Evolutionary conservation across 2,113 vertebrate species (phyloP).

Genomic region (Platichthys flesus): DNA sequence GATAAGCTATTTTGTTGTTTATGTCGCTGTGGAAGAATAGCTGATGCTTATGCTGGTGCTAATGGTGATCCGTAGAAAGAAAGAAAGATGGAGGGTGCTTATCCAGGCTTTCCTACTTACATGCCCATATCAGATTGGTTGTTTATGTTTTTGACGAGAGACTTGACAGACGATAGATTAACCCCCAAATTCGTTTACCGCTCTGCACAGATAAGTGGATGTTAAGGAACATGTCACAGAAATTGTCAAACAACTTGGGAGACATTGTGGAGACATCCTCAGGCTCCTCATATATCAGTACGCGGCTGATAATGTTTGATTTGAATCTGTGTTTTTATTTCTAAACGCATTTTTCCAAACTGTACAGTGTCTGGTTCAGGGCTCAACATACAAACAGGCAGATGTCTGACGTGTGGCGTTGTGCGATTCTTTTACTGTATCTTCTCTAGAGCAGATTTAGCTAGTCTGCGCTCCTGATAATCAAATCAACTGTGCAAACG

Average conservation of each 20-base stretch:
- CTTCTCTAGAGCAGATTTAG: background rate
- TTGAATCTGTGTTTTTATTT: background rate
- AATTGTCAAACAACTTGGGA: background rate
- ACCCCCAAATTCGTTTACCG: no score
- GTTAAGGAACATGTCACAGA: background rate
- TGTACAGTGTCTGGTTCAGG: no score
- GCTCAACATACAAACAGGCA: background rate
- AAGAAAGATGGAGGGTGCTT: no score
- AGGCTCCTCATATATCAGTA: background rate
- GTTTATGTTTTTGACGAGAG: no score
- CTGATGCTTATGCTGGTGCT: no score
- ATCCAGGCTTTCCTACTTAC: no score
- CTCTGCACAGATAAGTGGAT: background rate
- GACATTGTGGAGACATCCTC: background rate
- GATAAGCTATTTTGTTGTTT: no score
- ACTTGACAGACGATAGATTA: no score
- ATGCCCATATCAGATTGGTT: no score
- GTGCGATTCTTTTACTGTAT: background rate
- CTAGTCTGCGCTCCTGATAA: conserved; percentile 36
- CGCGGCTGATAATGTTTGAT: background rate
- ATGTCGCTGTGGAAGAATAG: no score
- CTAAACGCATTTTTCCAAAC: background rate
- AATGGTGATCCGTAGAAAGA: no score
- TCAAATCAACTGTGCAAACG: conserved; percentile 31
- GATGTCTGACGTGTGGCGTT: background rate